Conservation (phyloP, 2,888 invertebrate species). For the Nephrocerus scutellatus region DNA sequence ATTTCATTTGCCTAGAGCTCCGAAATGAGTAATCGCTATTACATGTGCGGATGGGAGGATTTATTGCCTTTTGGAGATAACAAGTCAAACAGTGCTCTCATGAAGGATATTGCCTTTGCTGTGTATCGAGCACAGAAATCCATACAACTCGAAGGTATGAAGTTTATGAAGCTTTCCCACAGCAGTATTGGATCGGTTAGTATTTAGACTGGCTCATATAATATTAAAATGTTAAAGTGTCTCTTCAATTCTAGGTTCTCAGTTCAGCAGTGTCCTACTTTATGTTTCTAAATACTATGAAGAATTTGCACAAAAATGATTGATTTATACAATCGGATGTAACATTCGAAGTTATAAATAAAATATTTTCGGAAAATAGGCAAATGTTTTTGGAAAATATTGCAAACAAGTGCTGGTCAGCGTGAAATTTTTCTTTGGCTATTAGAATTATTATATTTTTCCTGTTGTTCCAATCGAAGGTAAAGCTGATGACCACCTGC, state of each 20-base stretch:
- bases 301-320: too few species aligned
- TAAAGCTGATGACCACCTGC: too few species aligned
- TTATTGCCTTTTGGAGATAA: conserved; percentile 11
- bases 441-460: too few species aligned
- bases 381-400: too few species aligned
- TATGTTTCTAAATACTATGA: conserved; percentile 20
- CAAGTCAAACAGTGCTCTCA: conserved; percentile 16
- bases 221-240: too few species aligned
- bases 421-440: too few species aligned
- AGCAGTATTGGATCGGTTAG: conserved; percentile 20
- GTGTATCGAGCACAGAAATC: conserved; percentile 21
- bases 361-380: too few species aligned
- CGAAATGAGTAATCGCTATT: conserved; percentile 15
- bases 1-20: conserved; percentile 3
- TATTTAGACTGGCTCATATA: too few species aligned
- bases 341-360: too few species aligned
- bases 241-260: conserved; percentile 14
- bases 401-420: too few species aligned
- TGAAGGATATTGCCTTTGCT: conserved; percentile 19
- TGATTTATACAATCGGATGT: too few species aligned
- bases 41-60: conserved; percentile 19
- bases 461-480: too few species aligned
- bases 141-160: conserved; percentile 19
- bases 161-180: conserved; percentile 18
- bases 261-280: conserved; percentile 19